Conservation (phyloP, 2,888 invertebrate species). For the Colletes collaris region DNA sequence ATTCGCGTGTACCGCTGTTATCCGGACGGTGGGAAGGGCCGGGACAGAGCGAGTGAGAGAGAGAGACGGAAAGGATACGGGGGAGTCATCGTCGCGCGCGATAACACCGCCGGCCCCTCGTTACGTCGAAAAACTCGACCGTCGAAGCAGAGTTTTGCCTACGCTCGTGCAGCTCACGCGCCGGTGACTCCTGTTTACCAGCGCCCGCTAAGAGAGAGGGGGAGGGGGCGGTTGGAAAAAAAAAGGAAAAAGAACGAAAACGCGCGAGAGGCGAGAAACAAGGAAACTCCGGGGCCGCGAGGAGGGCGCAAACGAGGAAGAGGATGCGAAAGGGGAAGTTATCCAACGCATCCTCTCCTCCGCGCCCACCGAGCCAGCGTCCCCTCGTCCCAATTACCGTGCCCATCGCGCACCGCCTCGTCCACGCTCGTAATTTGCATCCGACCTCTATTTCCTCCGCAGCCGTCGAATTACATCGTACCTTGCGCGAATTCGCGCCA, state of each 20-base stretch:
- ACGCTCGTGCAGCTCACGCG: constrained; percentile 54
- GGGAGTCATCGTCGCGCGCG: constrained; percentile 55
- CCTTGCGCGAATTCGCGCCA: constrained; percentile 3
- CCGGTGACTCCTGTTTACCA: constrained; percentile 58
- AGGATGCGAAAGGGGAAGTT: constrained; percentile 45
- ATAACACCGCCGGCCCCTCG: constrained; percentile 54
- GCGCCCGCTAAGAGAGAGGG: not conserved
- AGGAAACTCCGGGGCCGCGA: constrained; percentile 26
- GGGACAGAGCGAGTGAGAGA: constrained; percentile 20
- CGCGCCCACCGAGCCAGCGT: constrained; percentile 50
- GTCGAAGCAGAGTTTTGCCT: constrained; percentile 43
- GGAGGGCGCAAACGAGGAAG: constrained; percentile 40
- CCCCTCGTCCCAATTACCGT: constrained; percentile 72
- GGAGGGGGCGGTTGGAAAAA: not conserved
- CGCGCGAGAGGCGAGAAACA: constrained; percentile 21
- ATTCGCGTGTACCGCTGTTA: constrained; percentile 49
- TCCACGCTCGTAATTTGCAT: constrained; percentile 68
- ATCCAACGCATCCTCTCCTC: constrained; percentile 53
- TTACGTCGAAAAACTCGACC: constrained; percentile 49
- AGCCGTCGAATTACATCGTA: constrained; percentile 19
- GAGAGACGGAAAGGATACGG: constrained; percentile 54
- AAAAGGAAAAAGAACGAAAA: constrained; percentile 4
- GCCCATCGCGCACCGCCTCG: constrained; percentile 60
- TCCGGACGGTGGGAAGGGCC: constrained; percentile 14
- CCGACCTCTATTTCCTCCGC: constrained; percentile 69